These are phyloP conservation scores for Nesometra sesokonis DNA, from an alignment of 35 echinoderm and acorn worm species.

Conservation along the genomic window DNA sequence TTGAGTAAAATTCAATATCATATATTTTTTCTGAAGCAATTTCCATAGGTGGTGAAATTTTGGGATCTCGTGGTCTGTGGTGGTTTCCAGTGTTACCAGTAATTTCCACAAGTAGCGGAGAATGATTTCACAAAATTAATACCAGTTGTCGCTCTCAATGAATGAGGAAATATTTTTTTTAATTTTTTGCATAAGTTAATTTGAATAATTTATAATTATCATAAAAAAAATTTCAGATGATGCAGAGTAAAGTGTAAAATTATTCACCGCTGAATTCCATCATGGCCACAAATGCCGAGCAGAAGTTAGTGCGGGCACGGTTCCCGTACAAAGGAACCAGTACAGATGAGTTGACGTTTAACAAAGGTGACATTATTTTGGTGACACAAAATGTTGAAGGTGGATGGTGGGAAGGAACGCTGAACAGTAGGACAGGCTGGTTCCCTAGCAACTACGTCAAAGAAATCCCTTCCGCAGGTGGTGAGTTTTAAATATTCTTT, in stretches of 20 bases:
- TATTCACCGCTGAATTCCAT: not conserved
- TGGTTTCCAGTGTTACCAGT: no score
- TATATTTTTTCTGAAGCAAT: no score
- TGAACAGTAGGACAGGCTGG: constrained; percentile 3
- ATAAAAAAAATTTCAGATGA: no score
- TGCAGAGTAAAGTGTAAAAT: not conserved
- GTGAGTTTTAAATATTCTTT: not conserved
- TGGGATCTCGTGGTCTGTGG: no score
- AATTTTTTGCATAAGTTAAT: no score
- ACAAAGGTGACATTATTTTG: constrained; percentile 4
- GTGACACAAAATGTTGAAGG: not conserved
- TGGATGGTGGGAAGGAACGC: constrained; percentile 16
- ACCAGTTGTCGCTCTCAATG: no score
- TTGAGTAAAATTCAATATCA: no score
- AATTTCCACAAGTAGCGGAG: no score
- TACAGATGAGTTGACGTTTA: not conserved
- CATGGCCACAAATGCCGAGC: not conserved
- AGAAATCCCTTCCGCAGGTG: not conserved
- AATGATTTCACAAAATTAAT: no score
- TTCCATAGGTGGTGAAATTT: no score
- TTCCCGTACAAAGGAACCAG: constrained; percentile 1
- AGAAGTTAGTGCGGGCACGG: not conserved
- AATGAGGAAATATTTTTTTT: no score
- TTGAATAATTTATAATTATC: no score
- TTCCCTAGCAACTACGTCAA: constrained; percentile 16